A percentile compares a stretch with the other conserved stretches of the same genome.
These are phyloP conservation scores for Liopterus haemorrhoidalis DNA, from an alignment of 2,888 invertebrate species.

Conservation along the genomic window DNA sequence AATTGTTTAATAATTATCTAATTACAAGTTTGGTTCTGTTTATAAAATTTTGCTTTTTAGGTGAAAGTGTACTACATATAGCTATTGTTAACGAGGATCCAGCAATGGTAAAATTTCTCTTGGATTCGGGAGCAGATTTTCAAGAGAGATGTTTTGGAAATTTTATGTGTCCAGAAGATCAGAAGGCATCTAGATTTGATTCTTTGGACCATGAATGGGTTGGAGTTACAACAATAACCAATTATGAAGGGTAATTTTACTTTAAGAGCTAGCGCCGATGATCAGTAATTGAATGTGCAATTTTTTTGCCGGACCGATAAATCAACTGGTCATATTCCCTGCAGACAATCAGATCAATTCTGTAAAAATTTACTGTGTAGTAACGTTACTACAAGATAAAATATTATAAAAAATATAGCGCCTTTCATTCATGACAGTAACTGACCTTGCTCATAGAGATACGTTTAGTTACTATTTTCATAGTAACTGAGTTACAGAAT, in stretches of 20 bases:
- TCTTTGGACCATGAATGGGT: conserved; percentile 89
- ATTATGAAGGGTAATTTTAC: conserved; percentile 73
- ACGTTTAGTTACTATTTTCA: too few relatives aligned
- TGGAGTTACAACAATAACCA: conserved; percentile 71
- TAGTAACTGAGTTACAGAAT: too few relatives aligned
- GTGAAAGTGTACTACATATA: conserved; percentile 92
- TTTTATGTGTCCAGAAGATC: conserved; percentile 97
- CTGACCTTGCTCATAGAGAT: too few relatives aligned
- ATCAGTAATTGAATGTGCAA: too few relatives aligned
- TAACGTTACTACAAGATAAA: too few relatives aligned
- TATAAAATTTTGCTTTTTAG: too few relatives aligned
- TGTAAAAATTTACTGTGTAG: too few relatives aligned
- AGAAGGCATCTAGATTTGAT: conserved; percentile 83
- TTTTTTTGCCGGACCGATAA: neutral
- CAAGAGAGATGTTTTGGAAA: conserved; percentile 91
- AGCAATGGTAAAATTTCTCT: conserved; percentile 89
- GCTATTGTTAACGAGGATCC: conserved; percentile 98
- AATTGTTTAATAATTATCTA: conserved; percentile 8
- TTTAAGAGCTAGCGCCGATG: too few relatives aligned
- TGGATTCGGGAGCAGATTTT: conserved; percentile 87
- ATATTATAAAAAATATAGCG: too few relatives aligned
- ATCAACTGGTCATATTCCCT: neutral
- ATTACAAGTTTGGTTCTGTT: conserved; percentile 3
- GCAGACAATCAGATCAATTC: too few relatives aligned
- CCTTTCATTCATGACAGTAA: too few relatives aligned